phyloP scores from a whole-genome alignment of 2,797 vertebrate genomes.

The Bradypodion ventrale region DNA sequence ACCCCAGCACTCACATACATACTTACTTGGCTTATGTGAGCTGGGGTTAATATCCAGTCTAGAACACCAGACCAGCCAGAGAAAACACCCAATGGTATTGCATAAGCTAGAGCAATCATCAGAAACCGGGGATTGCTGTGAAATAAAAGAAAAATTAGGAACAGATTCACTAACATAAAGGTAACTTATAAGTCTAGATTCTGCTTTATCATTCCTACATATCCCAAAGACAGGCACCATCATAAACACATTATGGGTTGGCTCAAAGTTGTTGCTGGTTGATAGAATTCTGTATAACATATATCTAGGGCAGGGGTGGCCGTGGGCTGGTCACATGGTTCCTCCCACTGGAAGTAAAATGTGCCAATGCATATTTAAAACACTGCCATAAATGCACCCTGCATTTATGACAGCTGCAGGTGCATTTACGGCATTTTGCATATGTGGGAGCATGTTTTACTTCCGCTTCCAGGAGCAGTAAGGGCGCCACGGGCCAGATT shows the following conservation, averaged over 20 bases:
- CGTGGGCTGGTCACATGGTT: no score
- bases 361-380: no score
- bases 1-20: slow-evolving; percentile 19
- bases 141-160: slow-evolving; percentile 56
- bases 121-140: slow-evolving; percentile 92
- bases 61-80: slow-evolving; percentile 94
- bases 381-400: no score
- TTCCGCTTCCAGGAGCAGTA: no score
- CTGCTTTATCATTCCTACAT: background rate
- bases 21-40: slow-evolving; percentile 92
- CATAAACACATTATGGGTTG: background rate
- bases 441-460: no score
- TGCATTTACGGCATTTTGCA: no score
- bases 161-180: background rate
- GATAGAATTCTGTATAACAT: no score
- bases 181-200: background rate
- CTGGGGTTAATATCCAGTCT: slow-evolving; percentile 94
- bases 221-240: background rate
- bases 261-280: background rate
- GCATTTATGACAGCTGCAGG: no score
- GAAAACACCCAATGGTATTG: slow-evolving; percentile 91
- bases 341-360: no score
- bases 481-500: no score
- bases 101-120: slow-evolving; percentile 95
- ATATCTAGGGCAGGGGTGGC: no score